Base-by-base conservation (phyloP, 2,113 vertebrate species). In the Nyctereutes procyonoides region DNA sequence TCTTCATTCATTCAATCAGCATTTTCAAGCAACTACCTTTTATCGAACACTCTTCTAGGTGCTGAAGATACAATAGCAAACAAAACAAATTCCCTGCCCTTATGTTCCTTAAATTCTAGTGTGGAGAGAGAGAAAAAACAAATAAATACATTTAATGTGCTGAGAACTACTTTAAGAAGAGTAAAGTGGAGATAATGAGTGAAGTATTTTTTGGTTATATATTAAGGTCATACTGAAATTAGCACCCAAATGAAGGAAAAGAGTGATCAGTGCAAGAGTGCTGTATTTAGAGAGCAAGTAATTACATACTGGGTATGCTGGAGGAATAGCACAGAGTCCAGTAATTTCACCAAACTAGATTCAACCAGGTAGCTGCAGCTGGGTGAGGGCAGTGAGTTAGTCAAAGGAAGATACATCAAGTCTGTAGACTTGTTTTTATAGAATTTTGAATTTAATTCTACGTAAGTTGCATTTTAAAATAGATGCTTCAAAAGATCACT, bases 371-470 rank as follows among this genome's bases (percentile, higher is more conserved):
- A 15, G 53, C 5, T 43, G 6, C 3, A 6, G 10, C 15, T 2
- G 1, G 0, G 2, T 28, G 1, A n/a, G 0, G 38, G 14, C 22
- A 35, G 20, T 56, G 11, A 51, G 13, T 48, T 26, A 13, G 16
- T 60, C 35, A 51, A 55, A 8, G 22, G 19, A 65, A 13, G 48
- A 53, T 20, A 71, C 8, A 17, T 15, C 13, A 35, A 20, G 1
- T 89, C 3, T 22, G 22, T 22, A 82, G 24, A 51, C 35, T 63
- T 51, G n/a, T 30, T 86, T 38, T 19, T 1, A 15, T 73, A 43
- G 32, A 15, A 76, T 1, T 73, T 14, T 79, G 15, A 65, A 85
- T 71, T 86, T 48, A 83, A 83, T 30, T 93, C 9, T 38, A 14
- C 1, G 1, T 17, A 32, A 30, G 79, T 8, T 73, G 2, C 26